Base-by-base conservation (phyloP, 1,140 invertebrate genomes). In the Drosophila melanica region DNA sequence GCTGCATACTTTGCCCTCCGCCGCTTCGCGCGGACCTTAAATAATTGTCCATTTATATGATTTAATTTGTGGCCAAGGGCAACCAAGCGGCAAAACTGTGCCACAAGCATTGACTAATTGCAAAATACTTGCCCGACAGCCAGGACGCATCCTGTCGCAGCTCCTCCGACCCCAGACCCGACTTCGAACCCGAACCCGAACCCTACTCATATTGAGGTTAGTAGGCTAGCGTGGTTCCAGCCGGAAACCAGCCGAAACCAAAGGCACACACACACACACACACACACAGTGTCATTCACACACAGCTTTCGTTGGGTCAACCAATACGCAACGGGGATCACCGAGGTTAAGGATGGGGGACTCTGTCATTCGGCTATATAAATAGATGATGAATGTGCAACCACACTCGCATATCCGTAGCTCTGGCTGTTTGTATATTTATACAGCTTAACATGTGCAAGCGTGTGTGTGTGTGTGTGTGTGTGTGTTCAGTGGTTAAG, bases 1-100 rank as follows among this genome's bases (percentile, higher is more conserved):
- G 60, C 45, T 39, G 37, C 37, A 39, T 39, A 3, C 12, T 9
- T 5, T 11, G 16, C 42, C 41, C 6, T 20, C 44, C 20, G 2
- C 20, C 20, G 11, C 23, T 50, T 63, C 76, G 44, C 42, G 41
- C 57, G 59, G 73, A 84, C 84, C 84, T 90, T 84, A 90, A 89
- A 89, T 89, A 89, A 89, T 89, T 89, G 85, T 80, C 77, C 80
- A 90, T 80, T 87, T 87, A 87, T 87, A 81, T 84, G 84, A 84
- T 87, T 89, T 89, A 89, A 89, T 89, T 89, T 89, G 85, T 84
- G 84, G 84, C 85, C 77, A 60, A 72, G 57, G 84, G 75, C 68
- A 74, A 67, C 48, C 51, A 39, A 58, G 39, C 50, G 70, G 67
- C 58, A 64, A 67, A 75, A 77, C 65, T 75, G 66, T 68, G 75